Evolutionary conservation across 92 coral and sea anemone species (phyloP), one percentile per base, ranked within the genome.

Genomic region (Virgularia gustaviana): DNA sequence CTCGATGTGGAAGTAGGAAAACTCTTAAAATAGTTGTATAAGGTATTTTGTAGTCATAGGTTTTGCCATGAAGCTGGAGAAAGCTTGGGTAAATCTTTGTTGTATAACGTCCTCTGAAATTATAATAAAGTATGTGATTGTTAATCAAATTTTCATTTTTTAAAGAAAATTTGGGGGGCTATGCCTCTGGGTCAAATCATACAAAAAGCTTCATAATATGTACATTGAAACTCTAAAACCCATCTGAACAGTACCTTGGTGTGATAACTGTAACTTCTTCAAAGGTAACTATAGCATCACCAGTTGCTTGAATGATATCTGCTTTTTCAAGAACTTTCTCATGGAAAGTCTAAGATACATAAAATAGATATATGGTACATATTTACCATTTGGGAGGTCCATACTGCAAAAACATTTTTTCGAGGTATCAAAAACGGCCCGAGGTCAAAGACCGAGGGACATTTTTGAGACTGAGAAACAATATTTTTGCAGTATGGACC

Each of bases 21-120:
- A 94, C 78, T 44, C 99, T 81, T 32, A 94, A 83, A 28, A 94
- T 89, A 27, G 99, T 89, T 45, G 99, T 87, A 65, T 94, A 94
- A n/a, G 99, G 99, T 52, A 94, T 94, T 79, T 94, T 94, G 94
- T 94, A 89, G 81, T 94, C 99, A 36, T 94, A 94, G 18, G 99
- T 94, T 87, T 94, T 94, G 52, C 99, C 99, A 79, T 94, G 99
- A 47, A 94, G 96, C 65, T 94, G 99, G 42, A 94, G 73, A 62
- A 94, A 94, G 20, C 90, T 79, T 29, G 99, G 99, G 61, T 86
- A 94, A 20, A 94, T 90, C 70, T 94, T 94, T 80, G 90, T 81
- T 45, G 90, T 85, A 79, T 94, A 94, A 10, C 99, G 88, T 30
- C 99, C 99, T 65, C 99, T 92, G 61, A 9, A 75, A 78, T 39